Conservation (phyloP, 2,113 vertebrate genomes). For the Actinemys pallida region DNA sequence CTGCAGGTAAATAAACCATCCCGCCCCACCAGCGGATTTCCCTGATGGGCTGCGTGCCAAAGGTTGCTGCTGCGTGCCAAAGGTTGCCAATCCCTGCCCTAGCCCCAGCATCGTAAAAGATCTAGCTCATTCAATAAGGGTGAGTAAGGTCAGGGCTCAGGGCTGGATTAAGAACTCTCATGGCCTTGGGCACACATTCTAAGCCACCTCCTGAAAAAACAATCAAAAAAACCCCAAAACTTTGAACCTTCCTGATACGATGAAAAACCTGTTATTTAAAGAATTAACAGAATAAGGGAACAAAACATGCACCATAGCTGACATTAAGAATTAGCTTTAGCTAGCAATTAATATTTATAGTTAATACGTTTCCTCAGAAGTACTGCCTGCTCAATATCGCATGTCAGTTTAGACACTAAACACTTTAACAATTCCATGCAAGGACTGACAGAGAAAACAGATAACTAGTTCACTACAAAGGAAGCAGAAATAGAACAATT, state of each 20-base stretch:
- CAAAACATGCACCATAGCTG: neutral
- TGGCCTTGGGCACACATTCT: neutral
- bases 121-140: slow-evolving; percentile 62
- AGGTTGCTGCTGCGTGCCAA: too few species aligned
- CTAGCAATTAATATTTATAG: neutral
- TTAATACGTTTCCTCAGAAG: neutral
- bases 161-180: neutral
- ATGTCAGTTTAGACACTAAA: neutral
- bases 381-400: neutral
- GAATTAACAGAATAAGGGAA: neutral
- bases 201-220: neutral
- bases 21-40: too few species aligned
- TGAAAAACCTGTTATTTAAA: neutral
- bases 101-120: slow-evolving; percentile 41
- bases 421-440: neutral
- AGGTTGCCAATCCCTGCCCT: too few species aligned
- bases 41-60: too few species aligned
- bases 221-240: neutral
- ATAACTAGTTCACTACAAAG: neutral
- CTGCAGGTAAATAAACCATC: too few species aligned
- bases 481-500: neutral
- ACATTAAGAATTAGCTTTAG: neutral
- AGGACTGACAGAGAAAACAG: neutral
- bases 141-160: neutral
- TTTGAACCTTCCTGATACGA: neutral